These are phyloP conservation scores for Azemiops feae DNA, from an alignment of 2,113 vertebrate genomes.

Conservation along the genomic window DNA sequence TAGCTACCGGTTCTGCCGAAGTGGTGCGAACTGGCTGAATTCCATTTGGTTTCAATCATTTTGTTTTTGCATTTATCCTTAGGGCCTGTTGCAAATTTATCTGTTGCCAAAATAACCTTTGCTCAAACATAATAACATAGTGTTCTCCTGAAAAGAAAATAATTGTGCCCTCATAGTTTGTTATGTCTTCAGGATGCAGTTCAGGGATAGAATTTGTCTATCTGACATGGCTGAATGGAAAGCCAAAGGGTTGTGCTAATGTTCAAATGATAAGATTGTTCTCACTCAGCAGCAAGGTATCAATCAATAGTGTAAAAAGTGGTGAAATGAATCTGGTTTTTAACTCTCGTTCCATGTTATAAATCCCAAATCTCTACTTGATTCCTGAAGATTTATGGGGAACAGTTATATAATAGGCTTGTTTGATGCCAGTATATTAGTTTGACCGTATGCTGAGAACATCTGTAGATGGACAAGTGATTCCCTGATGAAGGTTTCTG, in stretches of 20 bases:
- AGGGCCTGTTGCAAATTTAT: neutral
- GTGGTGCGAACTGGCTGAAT: too few relatives aligned
- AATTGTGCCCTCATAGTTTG: neutral
- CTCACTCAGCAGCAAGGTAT: neutral
- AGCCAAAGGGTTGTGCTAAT: neutral
- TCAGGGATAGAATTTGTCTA: neutral
- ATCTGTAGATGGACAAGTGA: neutral
- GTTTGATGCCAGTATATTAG: neutral
- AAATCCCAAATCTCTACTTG: neutral
- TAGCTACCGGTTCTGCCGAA: too few relatives aligned
- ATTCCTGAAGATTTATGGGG: neutral
- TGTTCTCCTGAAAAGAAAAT: neutral
- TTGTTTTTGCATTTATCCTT: too few relatives aligned
- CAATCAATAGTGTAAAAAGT: neutral
- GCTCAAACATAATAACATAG: neutral
- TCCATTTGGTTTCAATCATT: neutral
- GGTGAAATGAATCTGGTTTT: neutral
- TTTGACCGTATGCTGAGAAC: neutral
- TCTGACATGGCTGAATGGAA: neutral
- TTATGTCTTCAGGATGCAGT: neutral
- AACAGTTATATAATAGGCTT: neutral
- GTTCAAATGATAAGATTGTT: neutral
- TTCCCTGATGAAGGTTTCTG: neutral
- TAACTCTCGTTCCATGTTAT: neutral
- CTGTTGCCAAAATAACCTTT: neutral